phyloP scores from a whole-genome alignment of 2,113 vertebrate genomes.

The Ctenodactylus gundi region DNA sequence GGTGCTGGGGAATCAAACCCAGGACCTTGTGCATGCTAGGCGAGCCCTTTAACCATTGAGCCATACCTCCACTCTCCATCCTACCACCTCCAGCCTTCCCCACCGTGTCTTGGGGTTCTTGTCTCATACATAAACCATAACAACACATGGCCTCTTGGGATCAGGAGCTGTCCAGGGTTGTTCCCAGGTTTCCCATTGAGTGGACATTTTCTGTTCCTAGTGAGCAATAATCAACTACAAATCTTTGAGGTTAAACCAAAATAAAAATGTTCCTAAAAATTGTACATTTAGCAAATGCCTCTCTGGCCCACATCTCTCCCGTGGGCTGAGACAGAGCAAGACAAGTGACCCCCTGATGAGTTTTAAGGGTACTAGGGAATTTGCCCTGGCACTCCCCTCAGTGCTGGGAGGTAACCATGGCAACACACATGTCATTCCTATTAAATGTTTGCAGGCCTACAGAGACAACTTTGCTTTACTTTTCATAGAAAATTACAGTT shows the following conservation, averaged over 20 bases:
- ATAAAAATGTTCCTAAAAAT: slow-evolving; percentile 6
- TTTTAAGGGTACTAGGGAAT: neutral
- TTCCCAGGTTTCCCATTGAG: neutral
- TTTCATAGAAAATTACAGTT: slow-evolving; percentile 44
- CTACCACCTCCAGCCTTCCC: too few relatives aligned
- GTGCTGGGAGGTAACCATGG: neutral
- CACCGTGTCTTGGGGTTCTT: neutral
- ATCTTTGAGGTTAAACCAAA: neutral
- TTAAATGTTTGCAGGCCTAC: neutral
- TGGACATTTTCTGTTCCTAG: neutral
- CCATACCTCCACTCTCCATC: too few relatives aligned
- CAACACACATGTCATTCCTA: neutral
- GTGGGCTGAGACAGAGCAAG: neutral
- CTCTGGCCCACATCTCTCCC: neutral
- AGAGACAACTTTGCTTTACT: slow-evolving; percentile 18
- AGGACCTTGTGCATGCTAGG: too few relatives aligned
- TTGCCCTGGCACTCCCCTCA: neutral
- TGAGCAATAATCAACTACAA: neutral
- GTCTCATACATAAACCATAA: neutral
- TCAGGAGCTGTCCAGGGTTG: neutral
- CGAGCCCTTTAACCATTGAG: too few relatives aligned
- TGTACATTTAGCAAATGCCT: neutral
- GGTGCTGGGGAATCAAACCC: too few relatives aligned
- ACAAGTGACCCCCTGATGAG: neutral
- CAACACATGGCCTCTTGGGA: neutral